These are phyloP conservation scores for Acholoe squamosa DNA, from an alignment of 2,888 invertebrate genomes.

Conservation along the genomic window DNA sequence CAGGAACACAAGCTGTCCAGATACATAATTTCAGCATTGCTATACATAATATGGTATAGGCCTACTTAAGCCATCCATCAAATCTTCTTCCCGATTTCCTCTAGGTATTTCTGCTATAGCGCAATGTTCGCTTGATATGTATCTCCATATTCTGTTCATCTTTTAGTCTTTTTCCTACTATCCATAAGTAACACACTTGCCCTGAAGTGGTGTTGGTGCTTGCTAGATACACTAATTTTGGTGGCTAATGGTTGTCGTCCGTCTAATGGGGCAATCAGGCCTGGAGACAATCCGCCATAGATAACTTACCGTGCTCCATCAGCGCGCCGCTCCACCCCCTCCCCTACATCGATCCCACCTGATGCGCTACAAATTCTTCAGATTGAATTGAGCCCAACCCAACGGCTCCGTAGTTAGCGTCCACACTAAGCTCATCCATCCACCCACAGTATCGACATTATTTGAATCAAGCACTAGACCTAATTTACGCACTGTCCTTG, in stretches of 20 bases:
- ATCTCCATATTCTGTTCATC: no score
- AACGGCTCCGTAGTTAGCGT: neutral
- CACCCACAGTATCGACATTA: neutral
- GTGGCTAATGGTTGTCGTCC: neutral
- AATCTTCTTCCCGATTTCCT: no score
- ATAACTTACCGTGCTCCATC: neutral
- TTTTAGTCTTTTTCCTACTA: no score
- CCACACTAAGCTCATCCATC: neutral
- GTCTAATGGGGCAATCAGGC: slow-evolving; percentile 21
- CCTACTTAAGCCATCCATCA: no score
- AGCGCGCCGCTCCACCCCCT: neutral
- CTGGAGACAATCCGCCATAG: neutral
- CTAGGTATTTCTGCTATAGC: no score
- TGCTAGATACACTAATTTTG: neutral
- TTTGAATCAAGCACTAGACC: slow-evolving; percentile 12
- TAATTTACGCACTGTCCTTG: neutral
- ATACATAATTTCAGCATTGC: no score
- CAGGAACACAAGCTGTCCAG: no score
- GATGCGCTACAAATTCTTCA: slow-evolving; percentile 23
- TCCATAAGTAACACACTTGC: neutral
- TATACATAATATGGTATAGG: no score
- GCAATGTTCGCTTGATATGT: no score
- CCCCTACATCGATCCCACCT: slow-evolving; percentile 24
- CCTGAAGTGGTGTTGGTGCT: neutral
- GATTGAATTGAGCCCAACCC: slow-evolving; percentile 26